Conservation (phyloP, 2,888 invertebrate species). For the Drosophila neotestacea region DNA sequence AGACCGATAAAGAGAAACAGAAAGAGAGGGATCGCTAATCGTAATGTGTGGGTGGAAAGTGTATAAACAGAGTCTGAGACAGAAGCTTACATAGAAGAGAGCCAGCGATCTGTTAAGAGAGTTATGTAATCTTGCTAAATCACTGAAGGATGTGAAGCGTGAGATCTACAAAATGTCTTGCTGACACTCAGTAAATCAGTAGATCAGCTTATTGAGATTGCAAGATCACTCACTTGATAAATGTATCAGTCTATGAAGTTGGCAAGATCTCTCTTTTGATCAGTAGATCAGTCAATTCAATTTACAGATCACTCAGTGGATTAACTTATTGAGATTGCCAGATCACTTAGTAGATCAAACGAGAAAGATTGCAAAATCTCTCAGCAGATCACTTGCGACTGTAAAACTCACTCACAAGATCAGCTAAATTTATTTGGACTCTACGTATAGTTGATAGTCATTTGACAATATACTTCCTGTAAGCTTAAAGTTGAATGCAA, state of each 20-base stretch:
- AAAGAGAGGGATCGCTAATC: conserved; percentile 13
- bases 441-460: conserved; percentile 4
- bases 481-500: background rate
- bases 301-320: conserved; percentile 13
- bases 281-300: conserved; percentile 21
- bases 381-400: conserved; percentile 9
- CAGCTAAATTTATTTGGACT: background rate
- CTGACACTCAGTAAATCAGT: conserved; percentile 13
- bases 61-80: conserved; percentile 6
- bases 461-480: conserved; percentile 10
- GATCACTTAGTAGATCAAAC: conserved; percentile 23
- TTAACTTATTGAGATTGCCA: conserved; percentile 4
- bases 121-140: conserved; percentile 2
- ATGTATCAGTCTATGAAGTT: conserved; percentile 8
- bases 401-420: conserved; percentile 2
- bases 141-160: background rate
- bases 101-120: conserved; percentile 9
- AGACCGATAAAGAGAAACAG: background rate
- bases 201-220: conserved; percentile 5
- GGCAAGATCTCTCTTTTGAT: conserved; percentile 15
- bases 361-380: conserved; percentile 13
- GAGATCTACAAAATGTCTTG: conserved; percentile 10
- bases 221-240: conserved; percentile 11
- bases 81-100: conserved; percentile 25
- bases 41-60: conserved; percentile 33